Base-by-base conservation (phyloP, 2,888 invertebrate species). In the Spilosoma lubricipeda region DNA sequence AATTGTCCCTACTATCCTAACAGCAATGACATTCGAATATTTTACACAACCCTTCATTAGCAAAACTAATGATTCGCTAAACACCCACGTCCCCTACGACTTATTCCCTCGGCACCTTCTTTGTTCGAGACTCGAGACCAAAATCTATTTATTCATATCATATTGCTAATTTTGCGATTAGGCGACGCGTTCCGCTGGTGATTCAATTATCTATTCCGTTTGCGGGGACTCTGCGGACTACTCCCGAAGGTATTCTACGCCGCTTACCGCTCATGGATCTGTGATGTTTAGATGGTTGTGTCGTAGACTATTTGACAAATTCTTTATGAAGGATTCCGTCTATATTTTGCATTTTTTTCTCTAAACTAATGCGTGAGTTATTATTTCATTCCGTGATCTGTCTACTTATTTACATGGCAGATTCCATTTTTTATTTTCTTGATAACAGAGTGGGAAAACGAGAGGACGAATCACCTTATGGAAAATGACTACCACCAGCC, bases 161-260 rank as follows among this genome's bases (percentile, higher is more conserved):
- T 95, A 95, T 95, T 95, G 95, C 95, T 95, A 95, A 95, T 95
- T 94, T 93, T 76, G 86, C 90, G 92, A 94, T 95, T 94, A 95
- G 92, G 86, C 88, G 89, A 88, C 89, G 93, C 94, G 95, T 95
- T 94, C 93, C 93, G 87, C 86, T 89, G 91, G 91, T 95, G 93
- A 95, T 95, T 95, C 91, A 95, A 95, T 95, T 94, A 95, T 92
- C 91, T 83, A 95, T 94, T 94, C 94, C 94, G 93, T 95, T 95
- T 95, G 95, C 90, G 93, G 92, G 91, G 89, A 88, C 85, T 78
- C 63, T 72, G 30, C 72, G 81, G 77, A 56, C 52, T 64, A 70
- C 77, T 90, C 93, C 89, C 93, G 13, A 15, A 93, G 91, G 94
- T 83, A 83, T 85, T 85, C 82, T 79, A 66, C 73, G 71, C 79